These are phyloP conservation scores for Anarrhichthys ocellatus DNA, from an alignment of 2,113 vertebrate species.

Conservation along the genomic window DNA sequence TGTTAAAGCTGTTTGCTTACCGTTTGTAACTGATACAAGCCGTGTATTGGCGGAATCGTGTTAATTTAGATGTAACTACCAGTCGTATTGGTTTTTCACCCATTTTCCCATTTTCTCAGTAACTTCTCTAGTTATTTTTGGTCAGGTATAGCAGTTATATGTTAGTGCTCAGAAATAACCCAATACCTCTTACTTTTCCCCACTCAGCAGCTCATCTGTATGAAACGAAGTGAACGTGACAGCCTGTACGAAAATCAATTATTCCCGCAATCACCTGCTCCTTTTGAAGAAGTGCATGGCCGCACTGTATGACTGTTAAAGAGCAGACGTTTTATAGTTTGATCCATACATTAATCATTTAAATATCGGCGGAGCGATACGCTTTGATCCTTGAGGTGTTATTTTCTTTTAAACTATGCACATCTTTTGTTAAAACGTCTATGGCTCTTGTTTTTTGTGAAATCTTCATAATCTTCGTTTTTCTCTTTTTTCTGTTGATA, in stretches of 20 bases:
- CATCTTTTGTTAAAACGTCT: background rate
- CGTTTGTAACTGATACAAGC: background rate
- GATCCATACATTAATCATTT: slow-evolving; percentile 29
- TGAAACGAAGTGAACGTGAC: background rate
- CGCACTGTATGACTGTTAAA: background rate
- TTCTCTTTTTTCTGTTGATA: background rate
- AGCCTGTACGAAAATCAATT: background rate
- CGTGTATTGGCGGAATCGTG: too few relatives aligned
- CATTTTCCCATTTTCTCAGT: background rate
- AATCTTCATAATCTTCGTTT: background rate
- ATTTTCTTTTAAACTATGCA: background rate
- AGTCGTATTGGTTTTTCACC: too few relatives aligned
- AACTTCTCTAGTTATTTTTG: background rate
- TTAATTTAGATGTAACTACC: background rate
- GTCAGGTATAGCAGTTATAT: background rate
- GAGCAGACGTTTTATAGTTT: slow-evolving; percentile 14
- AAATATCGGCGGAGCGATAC: background rate
- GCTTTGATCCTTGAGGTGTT: slow-evolving; percentile 24
- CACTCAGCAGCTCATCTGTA: background rate
- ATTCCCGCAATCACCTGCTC: background rate
- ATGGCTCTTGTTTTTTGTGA: background rate
- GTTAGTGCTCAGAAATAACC: background rate
- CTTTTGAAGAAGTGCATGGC: slow-evolving; percentile 16
- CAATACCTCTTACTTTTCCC: background rate
- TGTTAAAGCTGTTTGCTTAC: background rate